A percentile compares a stretch with the other conserved stretches of the same genome.
Evolutionary conservation across 1,140 invertebrate genomes (phyloP).

Genomic region (Trachymyrmex septentrionalis): DNA sequence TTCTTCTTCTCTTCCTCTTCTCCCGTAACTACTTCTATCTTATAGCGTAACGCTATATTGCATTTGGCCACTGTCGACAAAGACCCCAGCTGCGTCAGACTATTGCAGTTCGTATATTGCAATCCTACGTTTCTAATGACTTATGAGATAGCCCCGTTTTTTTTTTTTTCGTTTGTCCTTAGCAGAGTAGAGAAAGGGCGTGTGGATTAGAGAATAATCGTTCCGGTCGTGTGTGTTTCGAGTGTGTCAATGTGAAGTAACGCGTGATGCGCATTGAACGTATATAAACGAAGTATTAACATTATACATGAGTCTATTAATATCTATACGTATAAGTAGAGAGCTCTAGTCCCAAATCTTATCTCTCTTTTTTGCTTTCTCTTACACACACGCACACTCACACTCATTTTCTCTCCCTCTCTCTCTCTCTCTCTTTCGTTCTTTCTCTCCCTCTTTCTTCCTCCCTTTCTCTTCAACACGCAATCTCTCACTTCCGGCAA

Average conservation of each 20-base stretch:
- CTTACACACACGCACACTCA: conserved; percentile 14
- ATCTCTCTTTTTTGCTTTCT: conserved; percentile 38
- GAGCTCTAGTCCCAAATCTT: conserved; percentile 71
- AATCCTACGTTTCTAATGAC: conserved; percentile 80
- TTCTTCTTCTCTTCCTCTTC: conserved; percentile 36
- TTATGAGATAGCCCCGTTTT: conserved; percentile 77
- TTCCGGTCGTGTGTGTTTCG: conserved; percentile 62
- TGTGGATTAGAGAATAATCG: conserved; percentile 64
- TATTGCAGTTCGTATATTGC: conserved; percentile 83
- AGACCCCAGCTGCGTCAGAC: conserved; percentile 74
- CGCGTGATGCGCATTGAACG: conserved; percentile 70
- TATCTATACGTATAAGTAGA: conserved; percentile 79
- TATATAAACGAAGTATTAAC: conserved; percentile 79
- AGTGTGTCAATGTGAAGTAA: conserved; percentile 72
- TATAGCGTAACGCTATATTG: conserved; percentile 61
- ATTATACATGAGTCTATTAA: conserved; percentile 77
- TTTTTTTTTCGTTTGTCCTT: conserved; percentile 35
- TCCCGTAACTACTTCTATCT: conserved; percentile 39
- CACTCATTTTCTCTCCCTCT: not conserved
- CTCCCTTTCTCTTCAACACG: not conserved
- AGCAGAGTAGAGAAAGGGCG: conserved; percentile 67
- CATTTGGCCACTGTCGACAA: conserved; percentile 74
- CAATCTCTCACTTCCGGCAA: conserved; percentile 55
- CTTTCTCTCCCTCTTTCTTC: not conserved
- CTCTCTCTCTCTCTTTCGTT: not conserved